These are phyloP conservation scores for Tympanuchus pallidicinctus DNA, from an alignment of 2,113 vertebrate genomes.

Conservation along the genomic window DNA sequence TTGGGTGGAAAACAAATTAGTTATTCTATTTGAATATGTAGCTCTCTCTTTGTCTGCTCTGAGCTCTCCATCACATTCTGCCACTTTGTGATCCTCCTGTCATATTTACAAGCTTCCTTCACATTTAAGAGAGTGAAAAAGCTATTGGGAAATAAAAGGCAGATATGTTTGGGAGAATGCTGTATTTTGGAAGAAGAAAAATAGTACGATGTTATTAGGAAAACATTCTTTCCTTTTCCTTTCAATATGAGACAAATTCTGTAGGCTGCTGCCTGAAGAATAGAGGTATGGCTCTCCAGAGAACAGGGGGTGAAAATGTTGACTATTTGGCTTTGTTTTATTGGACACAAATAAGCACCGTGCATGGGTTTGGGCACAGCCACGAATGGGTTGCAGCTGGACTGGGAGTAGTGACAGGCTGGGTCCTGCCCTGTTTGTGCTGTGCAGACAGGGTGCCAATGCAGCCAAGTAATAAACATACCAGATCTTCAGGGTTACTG, in stretches of 20 bases:
- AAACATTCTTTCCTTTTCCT: neutral
- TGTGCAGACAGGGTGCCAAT: rapidly evolving
- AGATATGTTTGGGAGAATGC: neutral
- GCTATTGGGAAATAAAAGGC: neutral
- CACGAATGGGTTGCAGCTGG: neutral
- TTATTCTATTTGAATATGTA: neutral
- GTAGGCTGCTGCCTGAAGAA: neutral
- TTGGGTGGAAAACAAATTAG: neutral
- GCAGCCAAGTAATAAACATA: neutral
- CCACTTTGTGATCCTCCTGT: neutral
- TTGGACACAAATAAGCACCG: neutral
- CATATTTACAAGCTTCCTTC: neutral
- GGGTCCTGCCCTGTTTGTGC: neutral
- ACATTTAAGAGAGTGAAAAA: neutral
- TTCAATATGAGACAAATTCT: neutral
- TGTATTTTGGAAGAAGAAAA: neutral
- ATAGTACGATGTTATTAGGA: neutral
- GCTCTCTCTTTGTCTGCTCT: neutral
- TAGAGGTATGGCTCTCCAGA: neutral
- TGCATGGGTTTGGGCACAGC: neutral
- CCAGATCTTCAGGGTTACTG: neutral
- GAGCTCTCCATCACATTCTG: neutral
- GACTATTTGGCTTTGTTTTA: neutral
- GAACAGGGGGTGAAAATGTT: neutral
- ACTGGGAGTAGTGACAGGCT: too few species aligned